Evolutionary conservation across 1,140 invertebrate genomes (phyloP), one percentile per base, ranked within the genome.

Genomic region (Venustaconcha ellipsiformis): DNA sequence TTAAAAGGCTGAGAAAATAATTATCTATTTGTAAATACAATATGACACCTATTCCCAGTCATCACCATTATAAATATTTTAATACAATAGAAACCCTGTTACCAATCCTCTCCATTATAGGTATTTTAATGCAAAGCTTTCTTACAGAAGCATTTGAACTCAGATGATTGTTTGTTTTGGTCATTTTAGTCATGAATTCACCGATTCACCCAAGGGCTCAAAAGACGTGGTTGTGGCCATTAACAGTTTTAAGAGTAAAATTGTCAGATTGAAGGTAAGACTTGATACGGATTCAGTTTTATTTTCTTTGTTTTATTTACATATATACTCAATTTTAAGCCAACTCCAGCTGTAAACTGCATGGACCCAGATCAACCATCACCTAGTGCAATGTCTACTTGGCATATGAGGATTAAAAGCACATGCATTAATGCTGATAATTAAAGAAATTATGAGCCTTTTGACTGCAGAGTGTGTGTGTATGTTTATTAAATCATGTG

Each of bases 161-260:
- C 2, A 48, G 37, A 69, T 20, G 64, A 37, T 71, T 68, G 23
- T 63, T 66, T 69, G 4, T 30, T 30, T 30, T 30, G 20, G 59
- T 75, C 73, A 57, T 78, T 84, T 57, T 83, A 95, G 94, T 78
- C 94, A 95, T 87, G 94, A 95, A 81, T 93, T 93, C 76, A 94
- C 93, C 58, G 95, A 95, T 84, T 94, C 93, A 4, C 93, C 93
- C 37, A 65, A 66, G 15, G 93, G 94, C 14, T 86, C 87, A 1
- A 76, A 86, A 55, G 87, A 90, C 84, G 95, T 98, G 62, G 94
- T 95, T 88, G 94, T 97, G 26, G 88, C 97, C 23, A 95, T 99
- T 66, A 95, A 94, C 85, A 96, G 95, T 13, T 94, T 99, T 85
- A 93, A 95, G 66, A 96, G 96, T 64, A 94, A 97, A 86, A 96